phyloP scores from a whole-genome alignment of 2,113 vertebrate genomes.

The Dromiciops gliroides region DNA sequence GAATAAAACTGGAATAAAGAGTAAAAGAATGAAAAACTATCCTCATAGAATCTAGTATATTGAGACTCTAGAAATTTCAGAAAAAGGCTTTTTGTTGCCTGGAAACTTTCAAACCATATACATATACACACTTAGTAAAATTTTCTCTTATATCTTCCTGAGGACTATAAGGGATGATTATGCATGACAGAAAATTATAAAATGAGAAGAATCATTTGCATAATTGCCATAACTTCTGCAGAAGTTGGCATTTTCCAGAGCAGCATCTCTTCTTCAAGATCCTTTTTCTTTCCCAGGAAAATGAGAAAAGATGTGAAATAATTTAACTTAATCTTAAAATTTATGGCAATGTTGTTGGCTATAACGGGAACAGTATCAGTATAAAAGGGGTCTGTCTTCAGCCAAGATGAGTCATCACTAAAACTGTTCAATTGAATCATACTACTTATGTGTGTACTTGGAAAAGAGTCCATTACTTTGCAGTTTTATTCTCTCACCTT shows the following conservation, averaged over 20 bases:
- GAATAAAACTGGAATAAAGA: neutral
- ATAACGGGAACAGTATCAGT: constrained; percentile 27
- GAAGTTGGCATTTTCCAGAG: constrained; percentile 16
- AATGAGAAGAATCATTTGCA: constrained; percentile 11
- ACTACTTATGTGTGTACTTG: neutral
- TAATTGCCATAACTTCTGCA: constrained; percentile 13
- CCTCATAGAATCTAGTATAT: neutral
- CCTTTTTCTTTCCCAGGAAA: constrained; percentile 33
- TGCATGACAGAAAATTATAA: constrained; percentile 33
- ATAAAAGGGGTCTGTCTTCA: neutral
- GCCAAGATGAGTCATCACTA: neutral
- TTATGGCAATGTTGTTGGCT: neutral
- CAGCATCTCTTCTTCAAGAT: constrained; percentile 51
- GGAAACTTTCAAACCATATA: constrained; percentile 13
- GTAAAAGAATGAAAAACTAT: neutral
- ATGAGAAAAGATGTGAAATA: constrained; percentile 4
- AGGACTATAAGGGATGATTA: constrained; percentile 7
- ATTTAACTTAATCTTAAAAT: neutral
- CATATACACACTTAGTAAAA: constrained; percentile 5
- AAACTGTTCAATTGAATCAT: constrained; percentile 14
- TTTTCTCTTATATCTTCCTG: neutral
- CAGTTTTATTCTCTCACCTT: constrained; percentile 19
- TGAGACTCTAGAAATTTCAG: constrained; percentile 43
- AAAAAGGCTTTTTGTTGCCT: neutral
- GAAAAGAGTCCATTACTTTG: constrained; percentile 16